Conservation (phyloP, 2,888 invertebrate species). For the Rhodophaea formosa region DNA sequence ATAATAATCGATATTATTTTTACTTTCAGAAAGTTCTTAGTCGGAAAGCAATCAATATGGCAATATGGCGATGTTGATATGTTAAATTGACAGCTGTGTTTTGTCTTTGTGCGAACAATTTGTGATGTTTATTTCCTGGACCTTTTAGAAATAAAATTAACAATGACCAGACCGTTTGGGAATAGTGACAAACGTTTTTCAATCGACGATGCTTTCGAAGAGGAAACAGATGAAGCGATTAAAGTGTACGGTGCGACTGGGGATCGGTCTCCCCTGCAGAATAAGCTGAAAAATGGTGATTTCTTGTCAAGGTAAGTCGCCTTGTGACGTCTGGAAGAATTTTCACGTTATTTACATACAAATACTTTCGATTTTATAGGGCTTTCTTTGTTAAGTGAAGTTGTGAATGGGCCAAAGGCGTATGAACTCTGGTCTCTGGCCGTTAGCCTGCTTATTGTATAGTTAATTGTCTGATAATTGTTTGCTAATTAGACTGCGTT, state of each 20-base stretch:
- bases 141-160: constrained; percentile 49
- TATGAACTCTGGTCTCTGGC: constrained; percentile 57
- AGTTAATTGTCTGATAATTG: constrained; percentile 32
- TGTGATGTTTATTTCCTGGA: constrained; percentile 65
- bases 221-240: constrained; percentile 91
- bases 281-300: constrained; percentile 71
- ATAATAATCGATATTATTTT: no score
- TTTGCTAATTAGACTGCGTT: constrained; percentile 31
- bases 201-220: constrained; percentile 92
- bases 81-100: constrained; percentile 78
- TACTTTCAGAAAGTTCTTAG: constrained; percentile 25
- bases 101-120: constrained; percentile 51
- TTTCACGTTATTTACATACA: background rate
- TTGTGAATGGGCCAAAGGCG: constrained; percentile 60
- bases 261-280: constrained; percentile 84
- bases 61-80: constrained; percentile 69
- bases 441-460: background rate
- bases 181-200: constrained; percentile 86
- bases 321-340: constrained; percentile 7
- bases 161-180: constrained; percentile 77
- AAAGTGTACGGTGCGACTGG: constrained; percentile 90
- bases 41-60: constrained; percentile 31
- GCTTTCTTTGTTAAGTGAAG: constrained; percentile 47
- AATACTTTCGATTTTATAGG: background rate
- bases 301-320: constrained; percentile 60